These are phyloP conservation scores for Cosmopolites sordidus DNA, from an alignment of 2,888 invertebrate genomes.

Conservation along the genomic window DNA sequence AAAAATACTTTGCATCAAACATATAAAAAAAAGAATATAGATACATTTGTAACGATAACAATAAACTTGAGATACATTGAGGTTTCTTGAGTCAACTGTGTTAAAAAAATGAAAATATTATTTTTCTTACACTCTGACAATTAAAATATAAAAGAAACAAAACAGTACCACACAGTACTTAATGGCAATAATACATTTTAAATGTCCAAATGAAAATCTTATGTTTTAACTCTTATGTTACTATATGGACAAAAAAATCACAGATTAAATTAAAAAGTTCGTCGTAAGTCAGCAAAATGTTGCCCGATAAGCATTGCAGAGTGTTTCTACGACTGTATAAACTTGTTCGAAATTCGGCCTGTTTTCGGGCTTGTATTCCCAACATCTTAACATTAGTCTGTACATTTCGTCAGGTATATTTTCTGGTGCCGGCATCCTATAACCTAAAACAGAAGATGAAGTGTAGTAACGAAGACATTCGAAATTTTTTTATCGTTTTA, in stretches of 20 bases:
- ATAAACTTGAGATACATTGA: background rate
- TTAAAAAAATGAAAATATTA: background rate
- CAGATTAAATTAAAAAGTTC: conserved; percentile 16
- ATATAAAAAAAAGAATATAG: conserved; percentile 4
- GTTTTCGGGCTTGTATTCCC: conserved; percentile 90
- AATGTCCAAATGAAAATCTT: background rate
- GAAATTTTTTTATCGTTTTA: too few species aligned
- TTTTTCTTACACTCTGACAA: too few species aligned
- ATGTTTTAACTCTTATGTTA: background rate
- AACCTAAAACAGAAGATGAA: conserved; percentile 67
- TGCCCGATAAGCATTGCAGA: conserved; percentile 44
- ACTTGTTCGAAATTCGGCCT: conserved; percentile 91
- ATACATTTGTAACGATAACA: conserved; percentile 6
- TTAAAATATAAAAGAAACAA: background rate
- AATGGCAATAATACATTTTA: background rate
- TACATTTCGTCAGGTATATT: conserved; percentile 86
- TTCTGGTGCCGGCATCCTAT: conserved; percentile 88
- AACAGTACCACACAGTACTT: background rate
- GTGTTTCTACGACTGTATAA: conserved; percentile 68
- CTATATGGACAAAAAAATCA: conserved; percentile 24
- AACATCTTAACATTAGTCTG: conserved; percentile 85
- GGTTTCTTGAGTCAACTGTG: background rate
- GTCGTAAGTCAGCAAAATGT: conserved; percentile 36
- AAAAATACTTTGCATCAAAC: conserved; percentile 12
- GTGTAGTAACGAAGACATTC: too few species aligned